Evolutionary conservation across 53 echinoderm and acorn worm genomes (phyloP).

Genomic region (Arbacia lixula): DNA sequence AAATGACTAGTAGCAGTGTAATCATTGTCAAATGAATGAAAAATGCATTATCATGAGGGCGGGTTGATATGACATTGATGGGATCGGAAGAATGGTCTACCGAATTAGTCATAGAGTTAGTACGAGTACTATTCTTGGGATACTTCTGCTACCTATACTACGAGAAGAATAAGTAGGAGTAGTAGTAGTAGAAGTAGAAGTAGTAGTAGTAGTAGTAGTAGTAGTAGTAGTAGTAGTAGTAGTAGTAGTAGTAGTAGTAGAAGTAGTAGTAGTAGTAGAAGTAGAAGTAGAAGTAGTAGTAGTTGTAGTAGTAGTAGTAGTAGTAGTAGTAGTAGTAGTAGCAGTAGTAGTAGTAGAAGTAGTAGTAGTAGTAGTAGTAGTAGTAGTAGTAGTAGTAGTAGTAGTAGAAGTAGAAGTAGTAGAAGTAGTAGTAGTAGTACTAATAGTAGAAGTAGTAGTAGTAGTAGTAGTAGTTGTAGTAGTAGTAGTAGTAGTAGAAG

Average conservation of each 20-base stretch:
- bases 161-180: background rate
- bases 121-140: too few relatives aligned
- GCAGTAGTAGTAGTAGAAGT: background rate
- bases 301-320: conserved; percentile 3
- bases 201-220: conserved; percentile 6
- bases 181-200: conserved; percentile 6
- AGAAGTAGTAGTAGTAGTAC: background rate
- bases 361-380: conserved; percentile 5
- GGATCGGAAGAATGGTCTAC: too few relatives aligned
- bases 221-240: conserved; percentile 10
- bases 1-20: too few relatives aligned
- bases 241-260: conserved; percentile 25
- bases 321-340: background rate
- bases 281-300: background rate
- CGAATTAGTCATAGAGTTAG: too few relatives aligned
- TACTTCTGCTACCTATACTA: too few relatives aligned
- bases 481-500: too few relatives aligned
- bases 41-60: too few relatives aligned
- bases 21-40: too few relatives aligned
- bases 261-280: background rate
- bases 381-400: conserved; percentile 10
- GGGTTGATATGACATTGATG: too few relatives aligned
- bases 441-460: background rate
- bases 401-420: background rate
- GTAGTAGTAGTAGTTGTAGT: too few relatives aligned